Base-by-base conservation (phyloP, 2,888 invertebrate genomes). In the Dendrolimus houi region DNA sequence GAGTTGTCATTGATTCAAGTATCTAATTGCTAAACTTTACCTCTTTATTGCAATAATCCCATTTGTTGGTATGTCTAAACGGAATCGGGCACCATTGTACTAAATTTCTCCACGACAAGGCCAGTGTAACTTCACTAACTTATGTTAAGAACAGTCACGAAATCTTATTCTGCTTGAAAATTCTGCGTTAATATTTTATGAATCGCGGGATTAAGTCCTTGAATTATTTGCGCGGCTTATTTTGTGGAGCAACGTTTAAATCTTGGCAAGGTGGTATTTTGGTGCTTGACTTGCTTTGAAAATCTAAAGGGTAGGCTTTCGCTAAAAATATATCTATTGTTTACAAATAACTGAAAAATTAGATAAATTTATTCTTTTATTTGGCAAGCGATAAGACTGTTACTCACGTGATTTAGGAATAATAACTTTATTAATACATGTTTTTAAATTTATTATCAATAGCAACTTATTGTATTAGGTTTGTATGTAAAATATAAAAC, bases 21-120 rank as follows among this genome's bases (percentile, higher is more conserved):
- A 52, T 56, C 41, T 55, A 55, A 56, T 52, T 57, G 54, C 52
- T 56, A 47, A 54, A 52, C 55, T 52, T 55, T 57, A 29, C 29
- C 29, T 29, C 29, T 29, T 29, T 29, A 29, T 29, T 29, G 1
- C 29, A 29, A 29, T 58, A 55, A 47, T 47, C 12, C 12, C 47
- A 8, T 47, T 47, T 47, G 47, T 47, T 47, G 47, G 9, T 12
- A 47, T 47, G 47, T 47, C 29, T 47, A 3, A 47, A 12, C 12
- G 47, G 47, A 47, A 12, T 12, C 47, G 12, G 47, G 9, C 9
- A 10, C 47, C 47, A 12, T 47, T 47, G 9, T 12, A 47, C 47
- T 47, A 47, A 47, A 47, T 47, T 47, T 47, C 12, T 10, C 9
- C 10, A 9, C 12, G 47, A 7, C 47, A 47, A 47, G 47, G 9